Conservation (phyloP, 2,113 vertebrate genomes). For the Semicossyphus pulcher region DNA sequence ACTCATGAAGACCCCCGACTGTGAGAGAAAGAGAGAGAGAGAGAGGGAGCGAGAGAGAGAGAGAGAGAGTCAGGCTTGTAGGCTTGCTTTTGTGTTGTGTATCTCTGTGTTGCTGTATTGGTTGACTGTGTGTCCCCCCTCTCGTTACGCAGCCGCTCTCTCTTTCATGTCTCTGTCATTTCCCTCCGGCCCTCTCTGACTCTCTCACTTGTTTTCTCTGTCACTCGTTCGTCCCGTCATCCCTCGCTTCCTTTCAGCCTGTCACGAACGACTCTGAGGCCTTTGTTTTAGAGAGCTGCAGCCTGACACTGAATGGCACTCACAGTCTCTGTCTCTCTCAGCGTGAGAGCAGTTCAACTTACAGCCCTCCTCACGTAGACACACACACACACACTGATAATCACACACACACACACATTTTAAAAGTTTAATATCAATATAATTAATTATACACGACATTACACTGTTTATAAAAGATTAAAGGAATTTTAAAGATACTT, state of each 20-base stretch:
- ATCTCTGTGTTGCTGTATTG: not conserved
- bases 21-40: not conserved
- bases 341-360: not conserved
- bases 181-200: constrained; percentile 24
- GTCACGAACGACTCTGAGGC: constrained; percentile 38
- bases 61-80: not conserved
- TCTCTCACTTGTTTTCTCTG: constrained; percentile 54
- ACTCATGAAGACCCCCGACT: not conserved
- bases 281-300: constrained; percentile 58
- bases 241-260: constrained; percentile 51
- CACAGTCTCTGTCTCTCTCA: not conserved
- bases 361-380: not conserved
- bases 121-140: constrained; percentile 3
- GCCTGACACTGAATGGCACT: constrained; percentile 69
- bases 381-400: no score
- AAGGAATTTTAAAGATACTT: not conserved
- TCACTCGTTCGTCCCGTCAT: constrained; percentile 42
- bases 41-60: not conserved
- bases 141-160: not conserved
- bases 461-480: not conserved
- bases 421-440: not conserved
- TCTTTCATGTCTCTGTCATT: constrained; percentile 36
- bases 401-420: not conserved
- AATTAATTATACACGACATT: not conserved
- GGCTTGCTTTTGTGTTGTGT: not conserved